Evolutionary conservation across 2,113 vertebrate species (phyloP), one percentile per base, ranked within the genome.

Genomic region (Xiphophorus hellerii): DNA sequence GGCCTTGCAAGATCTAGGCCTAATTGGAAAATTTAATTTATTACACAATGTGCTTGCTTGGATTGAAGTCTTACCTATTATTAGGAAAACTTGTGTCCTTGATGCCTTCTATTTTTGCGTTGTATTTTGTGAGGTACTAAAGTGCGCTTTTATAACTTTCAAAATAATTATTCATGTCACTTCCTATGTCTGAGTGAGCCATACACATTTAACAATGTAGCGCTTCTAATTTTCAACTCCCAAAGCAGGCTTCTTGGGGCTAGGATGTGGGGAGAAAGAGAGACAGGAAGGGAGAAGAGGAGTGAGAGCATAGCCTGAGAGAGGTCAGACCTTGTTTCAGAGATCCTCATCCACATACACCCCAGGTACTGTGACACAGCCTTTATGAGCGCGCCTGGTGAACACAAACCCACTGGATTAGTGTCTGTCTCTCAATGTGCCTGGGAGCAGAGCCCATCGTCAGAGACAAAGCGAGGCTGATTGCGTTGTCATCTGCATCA

Each of bases 401-500:
- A 89, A 90, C 91, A 92, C 90, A 92, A 89, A 84, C 91, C 87
- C 88, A 44, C 51, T 73, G 90, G 88, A 92, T 92, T 90, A 90
- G 92, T 88, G 89, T 93, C 86, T 80, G 82, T 82, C 84, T 84
- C 83, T 90, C 85, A 83, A 77, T 82, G 86, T 91, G 88, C 90
- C 84, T 70, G 85, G 88, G 79, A 94, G 84, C 78, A 62, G 82
- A 87, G 83, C 91, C 90, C 89, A 80, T 88, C 80, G 89, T 85
- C 79, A 54, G 87, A 92, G 89, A 93, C 92, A 93, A 93, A 93
- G 89, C 74, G 29, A 14, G 83, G 42, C 90, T 94, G 94, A 94
- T 94, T 94, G 86, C 90, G 78, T 86, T 76, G 87, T 92, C 90
- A 93, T 94, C 92, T 94, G 90, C 93, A 94, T 94, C 81, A 94